Base-by-base conservation (phyloP, 2,797 vertebrate genomes). In the Coracias cyanogaster region DNA sequence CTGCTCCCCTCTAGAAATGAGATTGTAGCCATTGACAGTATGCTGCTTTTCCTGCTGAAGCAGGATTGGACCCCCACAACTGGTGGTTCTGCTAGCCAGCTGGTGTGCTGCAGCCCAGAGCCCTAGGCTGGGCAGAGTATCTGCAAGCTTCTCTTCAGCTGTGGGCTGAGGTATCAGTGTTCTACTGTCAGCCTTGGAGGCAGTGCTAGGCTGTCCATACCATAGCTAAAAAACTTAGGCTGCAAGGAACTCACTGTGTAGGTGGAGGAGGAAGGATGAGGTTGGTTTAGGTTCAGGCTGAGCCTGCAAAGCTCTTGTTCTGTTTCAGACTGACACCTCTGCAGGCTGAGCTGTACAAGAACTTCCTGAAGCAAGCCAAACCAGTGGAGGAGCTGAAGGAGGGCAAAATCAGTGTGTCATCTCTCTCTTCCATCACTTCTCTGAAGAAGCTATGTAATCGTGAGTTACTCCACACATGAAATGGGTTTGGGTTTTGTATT, bases 371-470 rank as follows among this genome's bases (percentile, higher is more conserved):
- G 74, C 99, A 99, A 97, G 98, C 99, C 74, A 99, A 99, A 83
- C 99, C 99, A 9, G 96, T 98, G n/a, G 98, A 99, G 95, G 98
- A 98, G 24, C 91, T 99, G 62, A 98, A 98, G 82, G 98, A 98
- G 43, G 99, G 99, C 82, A 99, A 98, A 85, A 99, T 99, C 79
- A 99, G 91, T 20, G 98, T 99, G 39, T 99, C 99, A 10, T 99
- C 99, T 37, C 98, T 99, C 66, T 99, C 99, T 29, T 99, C 99
- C 64, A 99, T 99, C 97, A 99, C 99, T 4, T 99, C 99, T 5
- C 97, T 99, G 48, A 99, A 99, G 97, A 99, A 99, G 94, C 99
- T 99, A 28, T 99, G 99, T 93, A 99, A 99, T 94, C 99, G 99
- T 99, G 97, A 99, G 99, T 99, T 92, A 57, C 54, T 92, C 26